Percentiles rank a stretch among this genome's conserved stretches.
These are phyloP conservation scores for Crotophaga sulcirostris DNA, from an alignment of 2,113 vertebrate species.

Conservation along the genomic window DNA sequence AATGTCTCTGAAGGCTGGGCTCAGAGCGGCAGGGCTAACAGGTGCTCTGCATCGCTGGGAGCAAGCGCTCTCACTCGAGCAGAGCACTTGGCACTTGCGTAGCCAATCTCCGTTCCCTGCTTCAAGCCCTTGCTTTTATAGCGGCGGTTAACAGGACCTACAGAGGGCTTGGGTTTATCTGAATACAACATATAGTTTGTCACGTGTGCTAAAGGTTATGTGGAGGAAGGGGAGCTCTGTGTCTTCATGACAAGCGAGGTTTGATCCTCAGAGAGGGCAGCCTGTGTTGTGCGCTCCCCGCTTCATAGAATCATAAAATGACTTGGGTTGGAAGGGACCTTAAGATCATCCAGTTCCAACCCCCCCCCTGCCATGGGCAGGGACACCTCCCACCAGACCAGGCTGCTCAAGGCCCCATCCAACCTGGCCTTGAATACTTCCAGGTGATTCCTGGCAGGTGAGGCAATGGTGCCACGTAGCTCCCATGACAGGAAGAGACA, in stretches of 20 bases:
- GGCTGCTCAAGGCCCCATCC: no score
- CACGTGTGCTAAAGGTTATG: fast-evolving
- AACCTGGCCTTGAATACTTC: no score
- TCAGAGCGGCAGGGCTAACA: not conserved
- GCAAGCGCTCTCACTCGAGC: fast-evolving
- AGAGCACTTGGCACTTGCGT: fast-evolving
- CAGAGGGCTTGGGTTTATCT: not conserved
- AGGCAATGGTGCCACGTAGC: not conserved
- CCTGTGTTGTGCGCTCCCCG: not conserved
- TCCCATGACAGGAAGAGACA: not conserved
- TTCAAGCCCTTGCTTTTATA: not conserved
- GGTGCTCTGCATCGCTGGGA: not conserved
- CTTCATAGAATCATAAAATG: no score
- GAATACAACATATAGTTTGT: fast-evolving
- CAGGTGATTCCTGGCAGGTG: not conserved
- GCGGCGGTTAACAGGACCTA: not conserved
- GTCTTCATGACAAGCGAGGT: not conserved
- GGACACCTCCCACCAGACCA: no score
- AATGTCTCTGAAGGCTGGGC: not conserved
- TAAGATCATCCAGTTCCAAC: no score
- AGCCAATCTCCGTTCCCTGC: not conserved
- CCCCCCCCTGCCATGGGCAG: no score
- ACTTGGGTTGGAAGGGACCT: no score
- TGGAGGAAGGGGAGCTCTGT: not conserved
- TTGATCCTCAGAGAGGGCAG: not conserved